Percentiles rank a stretch among this genome's conserved stretches.
Conservation (phyloP, 2,797 vertebrate species). For the Clangula hyemalis region DNA sequence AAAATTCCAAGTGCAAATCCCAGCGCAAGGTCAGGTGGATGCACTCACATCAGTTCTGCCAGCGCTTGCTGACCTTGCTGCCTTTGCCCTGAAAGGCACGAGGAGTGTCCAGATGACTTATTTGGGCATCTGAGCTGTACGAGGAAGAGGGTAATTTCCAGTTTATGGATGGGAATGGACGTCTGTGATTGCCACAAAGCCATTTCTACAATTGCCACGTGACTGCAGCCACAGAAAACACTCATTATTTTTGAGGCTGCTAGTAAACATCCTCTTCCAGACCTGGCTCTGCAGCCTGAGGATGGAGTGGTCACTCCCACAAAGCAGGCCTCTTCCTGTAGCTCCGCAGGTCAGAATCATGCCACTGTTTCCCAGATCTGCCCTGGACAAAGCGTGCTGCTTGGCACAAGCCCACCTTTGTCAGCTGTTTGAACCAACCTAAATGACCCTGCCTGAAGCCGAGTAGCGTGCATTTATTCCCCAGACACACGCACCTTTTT, state of each 20-base stretch:
- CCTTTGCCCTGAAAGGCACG: background rate
- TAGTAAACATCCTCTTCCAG: constrained; percentile 38
- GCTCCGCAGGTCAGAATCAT: background rate
- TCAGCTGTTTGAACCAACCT: background rate
- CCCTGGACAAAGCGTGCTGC: background rate
- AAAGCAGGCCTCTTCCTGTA: background rate
- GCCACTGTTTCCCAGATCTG: background rate
- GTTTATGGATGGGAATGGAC: background rate
- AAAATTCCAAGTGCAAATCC: background rate
- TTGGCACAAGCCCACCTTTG: background rate
- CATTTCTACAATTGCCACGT: background rate
- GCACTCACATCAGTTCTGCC: background rate
- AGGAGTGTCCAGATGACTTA: background rate
- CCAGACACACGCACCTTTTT: background rate
- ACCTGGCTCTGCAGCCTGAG: background rate
- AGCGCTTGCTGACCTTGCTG: background rate
- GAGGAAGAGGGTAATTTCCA: constrained; percentile 54
- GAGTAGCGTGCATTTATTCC: background rate
- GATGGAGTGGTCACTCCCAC: background rate
- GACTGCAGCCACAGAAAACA: constrained; percentile 19
- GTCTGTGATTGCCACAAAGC: background rate
- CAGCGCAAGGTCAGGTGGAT: background rate
- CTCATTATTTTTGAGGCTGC: constrained; percentile 14
- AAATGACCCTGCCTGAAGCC: background rate
- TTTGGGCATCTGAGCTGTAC: background rate